Conservation (phyloP, 2,888 invertebrate species). For the Elmis aenea region DNA sequence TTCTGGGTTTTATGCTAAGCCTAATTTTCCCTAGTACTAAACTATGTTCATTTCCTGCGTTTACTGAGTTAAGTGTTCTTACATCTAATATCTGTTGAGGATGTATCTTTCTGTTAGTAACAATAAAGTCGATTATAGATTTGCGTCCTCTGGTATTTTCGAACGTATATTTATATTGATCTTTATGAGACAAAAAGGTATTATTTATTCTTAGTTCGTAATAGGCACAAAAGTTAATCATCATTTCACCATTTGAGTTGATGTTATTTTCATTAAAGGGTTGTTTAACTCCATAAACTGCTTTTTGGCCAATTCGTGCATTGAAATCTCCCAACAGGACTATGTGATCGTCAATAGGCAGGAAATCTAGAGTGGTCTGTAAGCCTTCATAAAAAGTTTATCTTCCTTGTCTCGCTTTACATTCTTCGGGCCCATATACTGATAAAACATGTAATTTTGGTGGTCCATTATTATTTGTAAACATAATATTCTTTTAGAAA, state of each 20-base stretch:
- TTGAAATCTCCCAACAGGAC: slow-evolving; percentile 1
- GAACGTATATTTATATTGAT: slow-evolving; percentile 16
- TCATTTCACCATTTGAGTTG: slow-evolving; percentile 9
- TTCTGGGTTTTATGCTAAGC: slow-evolving; percentile 1
- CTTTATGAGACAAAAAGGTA: slow-evolving; percentile 14
- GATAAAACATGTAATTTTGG: too few species aligned
- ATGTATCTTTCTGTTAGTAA: slow-evolving; percentile 13
- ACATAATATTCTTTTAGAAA: too few species aligned
- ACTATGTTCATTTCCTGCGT: slow-evolving; percentile 12
- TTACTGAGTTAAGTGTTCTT: slow-evolving; percentile 11
- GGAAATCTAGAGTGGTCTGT: slow-evolving; percentile 6
- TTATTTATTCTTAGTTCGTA: slow-evolving; percentile 14
- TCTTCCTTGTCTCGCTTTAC: slow-evolving; percentile 1
- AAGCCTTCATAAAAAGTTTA: neutral
- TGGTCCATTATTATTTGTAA: too few species aligned
- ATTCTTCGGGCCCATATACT: neutral
- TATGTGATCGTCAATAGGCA: neutral
- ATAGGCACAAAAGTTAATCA: slow-evolving; percentile 4
- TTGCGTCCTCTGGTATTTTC: slow-evolving; percentile 14
- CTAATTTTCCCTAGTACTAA: slow-evolving; percentile 11
- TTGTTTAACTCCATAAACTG: slow-evolving; percentile 2
- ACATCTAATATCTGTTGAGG: slow-evolving; percentile 15
- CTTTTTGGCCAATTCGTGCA: slow-evolving; percentile 1
- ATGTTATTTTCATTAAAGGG: slow-evolving; percentile 5
- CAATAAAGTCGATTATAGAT: slow-evolving; percentile 12